phyloP scores from a whole-genome alignment of 2,888 invertebrate species.

The Invenusta paracnida region DNA sequence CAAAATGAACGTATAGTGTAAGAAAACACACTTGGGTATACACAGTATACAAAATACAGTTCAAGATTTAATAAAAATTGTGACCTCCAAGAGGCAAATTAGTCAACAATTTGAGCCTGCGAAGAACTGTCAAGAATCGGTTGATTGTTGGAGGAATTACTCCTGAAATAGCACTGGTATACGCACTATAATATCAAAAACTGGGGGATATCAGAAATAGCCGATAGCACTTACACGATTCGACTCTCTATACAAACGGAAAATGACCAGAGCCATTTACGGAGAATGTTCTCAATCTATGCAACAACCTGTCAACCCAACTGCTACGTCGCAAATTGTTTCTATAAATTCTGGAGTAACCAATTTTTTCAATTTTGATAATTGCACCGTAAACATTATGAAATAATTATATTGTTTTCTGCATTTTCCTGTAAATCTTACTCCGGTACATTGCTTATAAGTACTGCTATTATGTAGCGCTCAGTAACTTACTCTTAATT shows the following conservation, averaged over 20 bases:
- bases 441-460: neutral
- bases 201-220: no score
- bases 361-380: neutral
- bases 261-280: no score
- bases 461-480: neutral
- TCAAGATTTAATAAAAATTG: neutral
- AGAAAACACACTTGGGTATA: neutral
- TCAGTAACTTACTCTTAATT: neutral
- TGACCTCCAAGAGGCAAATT: neutral
- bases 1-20: neutral
- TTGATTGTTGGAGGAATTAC: slow-evolving; percentile 29
- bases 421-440: neutral
- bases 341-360: neutral
- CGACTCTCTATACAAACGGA: no score
- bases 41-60: neutral
- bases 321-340: no score
- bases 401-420: neutral
- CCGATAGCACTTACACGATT: no score
- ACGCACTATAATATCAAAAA: no score
- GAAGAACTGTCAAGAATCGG: neutral
- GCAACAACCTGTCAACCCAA: no score
- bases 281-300: no score
- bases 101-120: slow-evolving; percentile 4
- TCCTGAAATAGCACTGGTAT: neutral
- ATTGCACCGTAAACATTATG: neutral